Base-by-base conservation (phyloP, 2,888 invertebrate genomes). In the Tetranychus piercei region DNA sequence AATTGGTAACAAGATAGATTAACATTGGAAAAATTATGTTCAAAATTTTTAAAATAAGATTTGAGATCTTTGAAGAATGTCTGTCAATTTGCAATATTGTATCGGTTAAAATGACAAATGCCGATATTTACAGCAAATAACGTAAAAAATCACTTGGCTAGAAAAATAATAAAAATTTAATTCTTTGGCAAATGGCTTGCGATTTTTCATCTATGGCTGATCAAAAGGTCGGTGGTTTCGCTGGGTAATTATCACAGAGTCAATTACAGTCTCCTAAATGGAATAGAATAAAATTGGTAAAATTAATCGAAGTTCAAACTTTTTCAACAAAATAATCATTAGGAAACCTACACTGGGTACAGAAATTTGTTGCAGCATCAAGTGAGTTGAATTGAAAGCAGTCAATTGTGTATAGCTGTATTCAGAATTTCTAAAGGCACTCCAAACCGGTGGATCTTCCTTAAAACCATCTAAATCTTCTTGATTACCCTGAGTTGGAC, bases 351-450 rank as follows among this genome's bases (percentile, higher is more conserved):
- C 69, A 20, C 22, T 69, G 1, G 69, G 20, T 4, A 69, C 44
- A 11, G 71, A 71, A 9, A 80, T 86, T 67, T 77, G 73, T 65
- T 73, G 55, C 2, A 73, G 9, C n/a, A 44, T 45, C n/a, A 73
- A 65, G 44, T 73, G 73, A 7, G 73, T 23, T 34, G 64, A 55
- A 64, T 73, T 73, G 23, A 55, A 55, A 11, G 65, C 55, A 43
- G n/a, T 55, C 23, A 73, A 44, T 73, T 23, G 45, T 9, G 55
- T 73, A 55, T 64, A 73, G 15, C 73, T 34, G n/a, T 64, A 64
- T 15, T 73, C 73, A 23, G 11, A 15, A 20, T 34, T 45, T 73
- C 65, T n/a, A n/a, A 65, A 23, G 64, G n/a, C 65, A 22, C 55
- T 73, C 64, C 55, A 73, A 34, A 7, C 34, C 5, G 44, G 43